These are phyloP conservation scores for Chaenogobius annularis DNA, from an alignment of 2,113 vertebrate species.

Conservation along the genomic window DNA sequence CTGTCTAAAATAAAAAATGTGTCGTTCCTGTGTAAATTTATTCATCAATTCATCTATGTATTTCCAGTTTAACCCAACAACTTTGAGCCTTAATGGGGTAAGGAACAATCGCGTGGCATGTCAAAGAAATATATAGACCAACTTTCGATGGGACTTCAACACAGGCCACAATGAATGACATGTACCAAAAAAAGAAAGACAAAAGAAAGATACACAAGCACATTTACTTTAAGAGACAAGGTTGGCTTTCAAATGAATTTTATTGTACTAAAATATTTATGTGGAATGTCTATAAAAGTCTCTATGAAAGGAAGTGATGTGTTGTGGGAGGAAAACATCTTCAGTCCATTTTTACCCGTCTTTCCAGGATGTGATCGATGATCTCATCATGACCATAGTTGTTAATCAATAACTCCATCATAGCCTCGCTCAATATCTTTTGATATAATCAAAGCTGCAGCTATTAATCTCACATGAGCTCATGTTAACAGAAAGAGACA, in stretches of 20 bases:
- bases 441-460: slow-evolving; percentile 22
- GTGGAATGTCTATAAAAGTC: neutral
- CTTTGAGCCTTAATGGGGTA: neutral
- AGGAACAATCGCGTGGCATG: neutral
- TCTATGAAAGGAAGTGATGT: neutral
- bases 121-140: neutral
- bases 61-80: neutral
- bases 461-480: slow-evolving; percentile 25
- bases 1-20: neutral
- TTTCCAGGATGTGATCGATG: slow-evolving; percentile 35
- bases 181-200: neutral
- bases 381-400: slow-evolving; percentile 23
- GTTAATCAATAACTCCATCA: slow-evolving; percentile 34
- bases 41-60: neutral
- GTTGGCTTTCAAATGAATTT: neutral
- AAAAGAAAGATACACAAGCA: neutral
- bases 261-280: neutral
- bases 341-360: slow-evolving; percentile 4
- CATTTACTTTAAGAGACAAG: neutral
- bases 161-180: neutral
- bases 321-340: neutral
- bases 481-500: slow-evolving; percentile 7
- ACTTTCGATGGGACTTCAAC: neutral
- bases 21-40: neutral
- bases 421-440: slow-evolving; percentile 27